Evolutionary conservation across 2,888 invertebrate genomes (phyloP).

Genomic region (Calameuta filiformis): DNA sequence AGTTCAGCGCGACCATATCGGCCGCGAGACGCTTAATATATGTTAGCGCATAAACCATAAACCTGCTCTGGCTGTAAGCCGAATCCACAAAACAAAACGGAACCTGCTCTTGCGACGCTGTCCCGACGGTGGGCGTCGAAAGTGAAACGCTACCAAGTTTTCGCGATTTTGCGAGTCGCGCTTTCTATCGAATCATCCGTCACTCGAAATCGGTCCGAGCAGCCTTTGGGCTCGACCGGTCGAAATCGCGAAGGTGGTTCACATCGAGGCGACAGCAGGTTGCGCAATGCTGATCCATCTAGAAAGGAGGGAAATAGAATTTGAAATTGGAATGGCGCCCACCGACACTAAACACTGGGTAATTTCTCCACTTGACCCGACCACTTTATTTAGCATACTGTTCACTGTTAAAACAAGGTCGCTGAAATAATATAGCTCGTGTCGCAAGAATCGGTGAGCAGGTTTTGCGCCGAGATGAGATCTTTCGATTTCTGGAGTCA

Average conservation of each 20-base stretch:
- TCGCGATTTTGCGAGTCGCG: slow-evolving; percentile 1
- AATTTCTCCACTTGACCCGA: slow-evolving; percentile 5
- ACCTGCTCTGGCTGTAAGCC: slow-evolving; percentile 39
- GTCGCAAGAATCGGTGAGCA: slow-evolving; percentile 1
- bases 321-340: too few relatives aligned
- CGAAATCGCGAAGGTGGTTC: too few relatives aligned
- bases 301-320: too few relatives aligned
- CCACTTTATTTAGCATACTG: background rate
- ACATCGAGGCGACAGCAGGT: too few relatives aligned
- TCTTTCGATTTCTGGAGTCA: slow-evolving; percentile 26
- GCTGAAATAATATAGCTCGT: background rate
- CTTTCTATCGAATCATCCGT: background rate
- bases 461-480: slow-evolving; percentile 20
- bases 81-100: slow-evolving; percentile 44
- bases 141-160: slow-evolving; percentile 28
- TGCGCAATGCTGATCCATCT: too few relatives aligned
- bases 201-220: background rate
- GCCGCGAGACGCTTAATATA: slow-evolving; percentile 34
- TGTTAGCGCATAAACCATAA: slow-evolving; percentile 45
- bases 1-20: slow-evolving; percentile 14
- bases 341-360: too few relatives aligned
- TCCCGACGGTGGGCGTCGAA: slow-evolving; percentile 38
- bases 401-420: background rate
- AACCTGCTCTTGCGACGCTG: slow-evolving; percentile 33
- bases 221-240: background rate